Evolutionary conservation across 2,113 vertebrate species (phyloP).

Genomic region (Nothobranchius kuhntae): DNA sequence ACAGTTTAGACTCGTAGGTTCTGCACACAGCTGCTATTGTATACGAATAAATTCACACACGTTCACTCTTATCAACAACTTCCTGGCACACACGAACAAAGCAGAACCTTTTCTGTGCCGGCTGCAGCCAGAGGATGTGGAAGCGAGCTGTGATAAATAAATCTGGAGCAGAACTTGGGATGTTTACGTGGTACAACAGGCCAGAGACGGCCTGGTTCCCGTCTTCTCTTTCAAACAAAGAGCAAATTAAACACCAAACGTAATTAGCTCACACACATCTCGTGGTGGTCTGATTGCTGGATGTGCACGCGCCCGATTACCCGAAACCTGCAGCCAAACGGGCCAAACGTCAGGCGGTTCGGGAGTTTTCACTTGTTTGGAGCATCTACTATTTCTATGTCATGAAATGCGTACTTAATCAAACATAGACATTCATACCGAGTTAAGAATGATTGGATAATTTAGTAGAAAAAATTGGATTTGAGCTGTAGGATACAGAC

Average conservation of each 20-base stretch:
- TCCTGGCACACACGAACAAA: constrained; percentile 30
- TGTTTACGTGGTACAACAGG: constrained; percentile 73
- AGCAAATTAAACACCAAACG: constrained; percentile 69
- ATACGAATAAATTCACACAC: constrained; percentile 19
- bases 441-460: too few species aligned
- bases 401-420: too few species aligned
- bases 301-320: constrained; percentile 8
- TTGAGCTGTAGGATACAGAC: too few species aligned
- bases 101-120: constrained; percentile 61
- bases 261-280: constrained; percentile 38
- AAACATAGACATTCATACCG: too few species aligned
- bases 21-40: constrained; percentile 18
- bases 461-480: too few species aligned
- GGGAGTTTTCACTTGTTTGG: background rate
- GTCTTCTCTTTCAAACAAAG: constrained; percentile 39
- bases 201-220: constrained; percentile 57
- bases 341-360: background rate
- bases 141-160: constrained; percentile 78
- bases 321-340: constrained; percentile 11
- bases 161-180: constrained; percentile 69
- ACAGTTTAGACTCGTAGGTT: constrained; percentile 15
- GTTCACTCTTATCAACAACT: constrained; percentile 36
- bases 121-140: constrained; percentile 65
- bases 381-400: background rate
- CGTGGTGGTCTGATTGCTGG: constrained; percentile 18